Evolutionary conservation across 2,113 vertebrate species (phyloP), one percentile per base, ranked within the genome.

Genomic region (Prochilodus magdalenae): DNA sequence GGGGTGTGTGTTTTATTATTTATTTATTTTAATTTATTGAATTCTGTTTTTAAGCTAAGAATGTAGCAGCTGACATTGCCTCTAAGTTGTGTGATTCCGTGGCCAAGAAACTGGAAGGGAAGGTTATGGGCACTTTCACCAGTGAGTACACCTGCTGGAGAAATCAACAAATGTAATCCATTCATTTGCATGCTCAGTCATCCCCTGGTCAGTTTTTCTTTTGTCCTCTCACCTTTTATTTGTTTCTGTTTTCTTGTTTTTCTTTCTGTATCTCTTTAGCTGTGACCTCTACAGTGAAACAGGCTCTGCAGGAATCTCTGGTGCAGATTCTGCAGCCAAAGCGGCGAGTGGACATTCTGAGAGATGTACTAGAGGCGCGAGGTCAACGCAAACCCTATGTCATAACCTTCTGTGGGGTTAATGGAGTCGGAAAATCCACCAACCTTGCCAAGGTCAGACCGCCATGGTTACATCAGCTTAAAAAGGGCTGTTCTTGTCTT

Each of bases 261-360:
- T 20, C 11, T 67, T 53, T 0, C 27, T 62, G 14, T 22, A 14
- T 33, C 18, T 62, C 29, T 44, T 4, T 62, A 99, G 98, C 98
- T 86, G 98, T 99, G 88, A 95, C 97, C 73, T 98, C 98, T 1
- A 98, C 97, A 0, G 98, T 99, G 67, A 99, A 99, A 91, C 96
- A 95, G 91, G 96, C 97, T 11, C 95, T 99, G 55, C 98, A 99
- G 73, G 98, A 99, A 55, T 98, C 98, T 0, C 93, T 99, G 57
- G 97, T 99, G 89, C 97, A 99, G 92, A 99, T 99, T 88, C 89
- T 99, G 88, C 98, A 99, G 93, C 98, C 98, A 14, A 98, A 99
- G 93, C 94, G 98, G 3, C 94, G 97, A 0, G 97, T 99, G 22
- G 97, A 99, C 6, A 94, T 99, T 72, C 93, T 99, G 65, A 94